phyloP scores from a whole-genome alignment of 2,797 vertebrate species.

The Hemitrygon akajei region DNA sequence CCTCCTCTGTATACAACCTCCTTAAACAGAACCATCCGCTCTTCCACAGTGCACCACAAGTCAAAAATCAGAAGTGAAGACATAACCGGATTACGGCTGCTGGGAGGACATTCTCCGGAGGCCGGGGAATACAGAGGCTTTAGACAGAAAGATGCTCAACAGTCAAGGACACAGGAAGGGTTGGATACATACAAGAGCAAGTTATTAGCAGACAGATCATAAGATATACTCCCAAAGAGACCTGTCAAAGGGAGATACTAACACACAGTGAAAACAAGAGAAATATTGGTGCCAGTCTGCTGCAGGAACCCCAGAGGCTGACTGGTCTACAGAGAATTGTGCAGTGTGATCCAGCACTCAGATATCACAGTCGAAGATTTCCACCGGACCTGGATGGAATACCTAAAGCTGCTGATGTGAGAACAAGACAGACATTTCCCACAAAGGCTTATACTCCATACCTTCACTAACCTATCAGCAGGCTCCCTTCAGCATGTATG shows the following conservation, averaged over 20 bases:
- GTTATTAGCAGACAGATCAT: conserved; percentile 10
- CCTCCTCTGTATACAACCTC: neutral
- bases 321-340: too few species aligned
- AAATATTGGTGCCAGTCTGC: too few species aligned
- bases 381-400: neutral
- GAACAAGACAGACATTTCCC: neutral
- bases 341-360: neutral
- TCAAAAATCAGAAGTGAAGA: conserved; percentile 4
- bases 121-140: neutral
- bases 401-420: neutral
- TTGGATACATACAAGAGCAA: conserved; percentile 27
- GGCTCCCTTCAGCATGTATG: neutral
- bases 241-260: neutral
- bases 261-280: neutral
- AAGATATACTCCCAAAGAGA: neutral
- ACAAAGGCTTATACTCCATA: too few species aligned
- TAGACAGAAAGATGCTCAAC: neutral
- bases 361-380: too few species aligned
- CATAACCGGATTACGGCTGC: neutral
- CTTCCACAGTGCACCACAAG: neutral
- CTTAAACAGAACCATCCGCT: neutral
- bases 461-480: neutral
- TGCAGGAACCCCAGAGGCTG: too few species aligned
- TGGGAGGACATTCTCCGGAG: neutral
- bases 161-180: conserved; percentile 3